Evolutionary conservation across 2,113 vertebrate species (phyloP).

Genomic region (Petromus typicus): DNA sequence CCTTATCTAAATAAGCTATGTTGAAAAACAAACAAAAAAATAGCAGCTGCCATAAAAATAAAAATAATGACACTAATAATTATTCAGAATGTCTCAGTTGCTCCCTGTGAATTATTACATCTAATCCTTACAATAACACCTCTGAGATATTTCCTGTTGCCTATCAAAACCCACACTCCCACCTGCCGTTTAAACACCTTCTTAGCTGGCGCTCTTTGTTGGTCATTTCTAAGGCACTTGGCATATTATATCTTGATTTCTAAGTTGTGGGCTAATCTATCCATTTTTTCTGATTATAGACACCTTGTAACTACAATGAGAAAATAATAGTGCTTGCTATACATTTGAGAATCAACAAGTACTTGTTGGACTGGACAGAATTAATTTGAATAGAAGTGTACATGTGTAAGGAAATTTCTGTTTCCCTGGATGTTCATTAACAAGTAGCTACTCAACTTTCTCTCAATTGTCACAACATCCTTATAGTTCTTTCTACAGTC

Average conservation of each 20-base stretch:
- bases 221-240: background rate
- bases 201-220: background rate
- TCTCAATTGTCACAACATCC: background rate
- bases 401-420: background rate
- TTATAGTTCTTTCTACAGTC: background rate
- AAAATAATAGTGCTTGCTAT: background rate
- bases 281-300: conserved; percentile 12
- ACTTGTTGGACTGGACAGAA: background rate
- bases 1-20: background rate
- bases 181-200: background rate
- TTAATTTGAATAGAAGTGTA: background rate
- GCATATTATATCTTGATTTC: conserved; percentile 39
- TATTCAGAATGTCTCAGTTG: background rate
- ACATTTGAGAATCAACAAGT: background rate
- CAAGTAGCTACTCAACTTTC: conserved; percentile 17
- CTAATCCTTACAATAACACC: background rate
- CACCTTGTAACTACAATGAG: background rate
- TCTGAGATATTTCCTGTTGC: background rate
- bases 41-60: background rate
- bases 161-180: background rate
- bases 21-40: background rate
- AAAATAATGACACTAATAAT: background rate
- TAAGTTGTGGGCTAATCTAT: background rate
- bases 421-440: background rate
- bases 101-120: background rate